These are phyloP conservation scores for Palythoa grandiflora DNA, from an alignment of 92 coral and sea anemone species.

Conservation along the genomic window DNA sequence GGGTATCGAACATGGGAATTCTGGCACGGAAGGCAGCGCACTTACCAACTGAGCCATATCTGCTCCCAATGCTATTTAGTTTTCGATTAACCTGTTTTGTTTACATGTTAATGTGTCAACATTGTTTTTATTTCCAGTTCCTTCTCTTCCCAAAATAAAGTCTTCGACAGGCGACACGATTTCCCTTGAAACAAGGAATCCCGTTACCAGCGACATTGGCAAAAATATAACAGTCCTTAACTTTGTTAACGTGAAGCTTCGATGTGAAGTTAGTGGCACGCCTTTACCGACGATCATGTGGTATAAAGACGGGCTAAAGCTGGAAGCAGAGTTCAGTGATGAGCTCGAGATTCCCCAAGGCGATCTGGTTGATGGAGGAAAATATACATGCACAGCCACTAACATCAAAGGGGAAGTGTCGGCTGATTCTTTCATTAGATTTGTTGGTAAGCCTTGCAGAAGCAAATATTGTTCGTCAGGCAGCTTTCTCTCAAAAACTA, in stretches of 20 bases:
- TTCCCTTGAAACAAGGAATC: conserved; percentile 36
- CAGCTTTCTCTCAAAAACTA: no score
- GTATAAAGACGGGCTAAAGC: conserved; percentile 60
- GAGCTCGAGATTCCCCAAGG: conserved; percentile 61
- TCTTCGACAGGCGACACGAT: conserved; percentile 28
- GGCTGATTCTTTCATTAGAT: conserved; percentile 20
- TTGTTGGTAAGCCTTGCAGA: conserved; percentile 2
- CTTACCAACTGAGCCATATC: no score
- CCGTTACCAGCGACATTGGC: conserved; percentile 68
- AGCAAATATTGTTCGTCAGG: no score
- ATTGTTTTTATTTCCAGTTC: not conserved
- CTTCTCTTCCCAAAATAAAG: conserved; percentile 7
- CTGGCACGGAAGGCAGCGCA: no score
- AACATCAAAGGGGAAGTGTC: conserved; percentile 67
- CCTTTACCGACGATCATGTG: conserved; percentile 76
- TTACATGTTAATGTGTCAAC: no score
- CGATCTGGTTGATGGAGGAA: conserved; percentile 62
- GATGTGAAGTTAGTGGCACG: conserved; percentile 75
- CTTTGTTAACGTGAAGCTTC: conserved; percentile 64
- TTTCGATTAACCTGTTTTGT: no score
- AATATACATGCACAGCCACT: conserved; percentile 70
- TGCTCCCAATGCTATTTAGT: no score
- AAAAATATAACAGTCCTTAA: conserved; percentile 74
- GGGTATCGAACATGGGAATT: no score
- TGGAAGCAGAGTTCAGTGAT: conserved; percentile 27